Conservation (phyloP, 2,888 invertebrate species). For the Hofmannophila pseudospretella region DNA sequence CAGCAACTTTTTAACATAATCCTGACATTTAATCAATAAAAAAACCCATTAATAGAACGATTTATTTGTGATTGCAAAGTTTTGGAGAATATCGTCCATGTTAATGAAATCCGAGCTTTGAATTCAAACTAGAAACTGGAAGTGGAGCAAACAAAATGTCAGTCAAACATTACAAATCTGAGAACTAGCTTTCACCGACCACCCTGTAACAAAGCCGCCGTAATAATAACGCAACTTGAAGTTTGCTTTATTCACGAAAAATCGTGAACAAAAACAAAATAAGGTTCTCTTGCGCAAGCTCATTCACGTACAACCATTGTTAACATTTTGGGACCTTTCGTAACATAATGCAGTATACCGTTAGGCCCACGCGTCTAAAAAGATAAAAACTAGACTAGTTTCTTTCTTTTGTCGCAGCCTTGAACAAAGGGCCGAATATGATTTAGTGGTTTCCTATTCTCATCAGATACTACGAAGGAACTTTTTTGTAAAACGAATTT, state of each 20-base stretch:
- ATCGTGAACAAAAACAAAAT: slow-evolving; percentile 61
- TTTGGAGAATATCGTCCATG: too few species aligned
- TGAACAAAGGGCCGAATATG: slow-evolving; percentile 60
- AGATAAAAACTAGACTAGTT: slow-evolving; percentile 60
- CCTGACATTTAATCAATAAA: too few species aligned
- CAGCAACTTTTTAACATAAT: too few species aligned
- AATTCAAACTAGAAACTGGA: background rate
- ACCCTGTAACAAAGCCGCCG: slow-evolving; percentile 45
- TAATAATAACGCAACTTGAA: slow-evolving; percentile 46
- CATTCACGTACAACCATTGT: slow-evolving; percentile 59
- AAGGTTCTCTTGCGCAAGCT: slow-evolving; percentile 62
- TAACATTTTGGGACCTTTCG: slow-evolving; percentile 52
- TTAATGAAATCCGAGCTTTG: too few species aligned
- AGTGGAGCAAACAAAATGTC: slow-evolving; percentile 1
- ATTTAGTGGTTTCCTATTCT: slow-evolving; percentile 57
- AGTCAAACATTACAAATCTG: slow-evolving; percentile 4
- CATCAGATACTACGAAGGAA: slow-evolving; percentile 12
- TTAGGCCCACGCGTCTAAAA: slow-evolving; percentile 52
- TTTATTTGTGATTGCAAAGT: too few species aligned
- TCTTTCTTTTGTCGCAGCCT: slow-evolving; percentile 50
- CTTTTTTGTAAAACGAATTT: slow-evolving; percentile 12
- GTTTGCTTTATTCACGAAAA: slow-evolving; percentile 51
- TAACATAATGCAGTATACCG: slow-evolving; percentile 53
- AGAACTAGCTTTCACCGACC: slow-evolving; percentile 61
- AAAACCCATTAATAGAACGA: too few species aligned